These are phyloP conservation scores for Formica exsecta DNA, from an alignment of 1,140 invertebrate genomes.

Conservation along the genomic window DNA sequence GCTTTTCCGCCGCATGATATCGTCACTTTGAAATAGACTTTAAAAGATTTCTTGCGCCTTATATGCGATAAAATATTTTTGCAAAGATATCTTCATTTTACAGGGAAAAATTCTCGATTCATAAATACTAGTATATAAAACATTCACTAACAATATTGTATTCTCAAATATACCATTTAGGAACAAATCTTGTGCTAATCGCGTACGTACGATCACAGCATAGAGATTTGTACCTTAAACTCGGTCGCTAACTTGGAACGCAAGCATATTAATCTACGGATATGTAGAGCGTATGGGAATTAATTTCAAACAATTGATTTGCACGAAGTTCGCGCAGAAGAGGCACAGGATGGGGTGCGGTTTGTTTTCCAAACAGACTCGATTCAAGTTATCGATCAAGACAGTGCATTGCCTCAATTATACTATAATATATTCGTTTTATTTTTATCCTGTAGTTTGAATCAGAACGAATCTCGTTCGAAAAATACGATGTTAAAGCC, in stretches of 20 bases:
- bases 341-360: neutral
- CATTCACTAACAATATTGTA: neutral
- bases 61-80: conserved; percentile 34
- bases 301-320: conserved; percentile 61
- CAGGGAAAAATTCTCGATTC: neutral
- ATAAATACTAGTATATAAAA: neutral
- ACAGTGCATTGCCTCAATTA: neutral
- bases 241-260: conserved; percentile 44
- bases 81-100: neutral
- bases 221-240: conserved; percentile 38
- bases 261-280: conserved; percentile 52
- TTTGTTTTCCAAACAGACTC: conserved; percentile 2
- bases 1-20: neutral
- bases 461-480: neutral
- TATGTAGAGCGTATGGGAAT: conserved; percentile 51
- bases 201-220: conserved; percentile 38
- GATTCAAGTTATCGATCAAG: conserved; percentile 10
- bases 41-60: conserved; percentile 18
- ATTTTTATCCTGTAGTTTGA: neutral
- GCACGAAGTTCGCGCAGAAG: neutral
- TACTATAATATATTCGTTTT: neutral
- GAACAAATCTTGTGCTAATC: conserved; percentile 23
- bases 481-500: neutral
- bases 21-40: conserved; percentile 8
- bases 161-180: conserved; percentile 11